Evolutionary conservation across 1,140 invertebrate species (phyloP).

Genomic region (Sycophaga agraensis): DNA sequence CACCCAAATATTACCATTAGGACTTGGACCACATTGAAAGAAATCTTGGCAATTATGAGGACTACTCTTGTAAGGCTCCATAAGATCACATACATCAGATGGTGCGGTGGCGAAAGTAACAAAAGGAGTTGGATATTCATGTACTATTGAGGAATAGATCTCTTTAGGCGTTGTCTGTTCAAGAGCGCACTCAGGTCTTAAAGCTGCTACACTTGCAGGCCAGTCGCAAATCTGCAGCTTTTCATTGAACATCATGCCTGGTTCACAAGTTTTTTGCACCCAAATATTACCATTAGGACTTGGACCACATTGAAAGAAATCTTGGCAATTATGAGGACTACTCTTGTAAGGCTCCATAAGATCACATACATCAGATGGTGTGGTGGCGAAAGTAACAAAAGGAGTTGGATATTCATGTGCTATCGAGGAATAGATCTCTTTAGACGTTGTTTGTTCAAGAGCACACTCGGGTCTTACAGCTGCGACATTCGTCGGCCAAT

Average conservation of each 20-base stretch:
- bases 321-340: conserved; percentile 60
- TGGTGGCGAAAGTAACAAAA: no score
- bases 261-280: conserved; percentile 63
- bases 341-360: conserved; percentile 53
- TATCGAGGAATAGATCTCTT: no score
- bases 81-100: conserved; percentile 45
- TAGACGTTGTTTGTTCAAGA: no score
- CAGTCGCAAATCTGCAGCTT: conserved; percentile 66
- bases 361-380: conserved; percentile 45
- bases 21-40: conserved; percentile 56
- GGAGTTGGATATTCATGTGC: no score
- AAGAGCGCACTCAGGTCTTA: conserved; percentile 70
- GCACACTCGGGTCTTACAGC: conserved; percentile 64
- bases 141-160: no score
- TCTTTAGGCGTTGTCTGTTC: no score
- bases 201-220: conserved; percentile 61
- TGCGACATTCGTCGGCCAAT: conserved; percentile 65
- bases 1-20: conserved; percentile 51
- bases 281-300: conserved; percentile 44
- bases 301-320: conserved; percentile 55
- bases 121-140: no score
- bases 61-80: conserved; percentile 54
- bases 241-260: no score
- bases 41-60: conserved; percentile 58
- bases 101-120: no score